phyloP scores from a whole-genome alignment of 2,888 invertebrate genomes.

The Augiades crinisus region DNA sequence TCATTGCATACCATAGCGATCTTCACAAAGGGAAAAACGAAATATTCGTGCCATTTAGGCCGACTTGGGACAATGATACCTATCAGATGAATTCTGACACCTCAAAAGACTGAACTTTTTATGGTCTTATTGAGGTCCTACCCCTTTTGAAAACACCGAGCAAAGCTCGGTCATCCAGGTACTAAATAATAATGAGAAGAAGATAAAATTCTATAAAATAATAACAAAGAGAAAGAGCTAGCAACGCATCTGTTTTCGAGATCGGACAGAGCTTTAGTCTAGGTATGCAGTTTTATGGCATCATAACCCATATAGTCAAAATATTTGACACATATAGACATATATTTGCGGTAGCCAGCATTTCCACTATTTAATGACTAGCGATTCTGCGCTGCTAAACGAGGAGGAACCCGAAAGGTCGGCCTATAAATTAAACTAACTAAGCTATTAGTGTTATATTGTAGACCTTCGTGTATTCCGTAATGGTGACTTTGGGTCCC shows the following conservation, averaged over 20 bases:
- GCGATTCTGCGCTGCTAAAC: background rate
- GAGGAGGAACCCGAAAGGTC: background rate
- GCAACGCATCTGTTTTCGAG: no score
- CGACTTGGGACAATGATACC: conserved; percentile 19
- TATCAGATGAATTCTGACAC: conserved; percentile 25
- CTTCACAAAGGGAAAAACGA: conserved; percentile 14
- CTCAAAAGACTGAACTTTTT: conserved; percentile 6
- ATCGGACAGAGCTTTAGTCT: no score
- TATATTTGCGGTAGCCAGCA: no score
- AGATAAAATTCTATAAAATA: no score
- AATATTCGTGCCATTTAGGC: conserved; percentile 17
- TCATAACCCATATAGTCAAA: no score
- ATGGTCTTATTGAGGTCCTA: background rate
- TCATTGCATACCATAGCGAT: conserved; percentile 19
- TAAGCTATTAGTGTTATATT: conserved; percentile 12
- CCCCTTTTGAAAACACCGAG: background rate
- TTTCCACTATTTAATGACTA: no score
- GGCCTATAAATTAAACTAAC: conserved; percentile 14
- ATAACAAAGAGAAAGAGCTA: no score
- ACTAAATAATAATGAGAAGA: no score
- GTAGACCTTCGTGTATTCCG: conserved; percentile 19
- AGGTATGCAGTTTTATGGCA: no score
- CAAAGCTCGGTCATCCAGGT: no score
- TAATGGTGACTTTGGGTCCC: conserved; percentile 11
- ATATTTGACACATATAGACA: no score